Conservation (phyloP, 2,797 vertebrate genomes). For the Dendrocincla fuliginosa region DNA sequence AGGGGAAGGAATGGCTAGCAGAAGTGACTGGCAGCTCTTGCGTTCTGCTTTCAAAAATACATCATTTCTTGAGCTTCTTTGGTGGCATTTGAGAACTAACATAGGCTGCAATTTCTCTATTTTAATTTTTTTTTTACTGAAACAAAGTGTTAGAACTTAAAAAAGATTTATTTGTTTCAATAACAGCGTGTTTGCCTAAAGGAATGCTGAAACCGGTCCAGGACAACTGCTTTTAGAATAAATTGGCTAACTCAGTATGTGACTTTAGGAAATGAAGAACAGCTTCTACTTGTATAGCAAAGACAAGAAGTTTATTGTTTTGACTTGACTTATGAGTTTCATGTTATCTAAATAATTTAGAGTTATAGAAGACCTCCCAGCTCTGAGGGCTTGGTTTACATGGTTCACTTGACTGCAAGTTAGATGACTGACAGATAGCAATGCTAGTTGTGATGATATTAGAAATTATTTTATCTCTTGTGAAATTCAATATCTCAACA, state of each 20-base stretch:
- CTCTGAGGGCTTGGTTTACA: neutral
- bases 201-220: slow-evolving; percentile 15
- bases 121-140: neutral
- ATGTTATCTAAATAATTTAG: neutral
- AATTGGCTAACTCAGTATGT: neutral
- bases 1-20: neutral
- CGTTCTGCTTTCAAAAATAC: neutral
- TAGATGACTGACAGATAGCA: neutral
- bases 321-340: neutral
- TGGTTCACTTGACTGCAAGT: neutral
- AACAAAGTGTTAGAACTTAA: neutral
- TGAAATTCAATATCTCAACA: neutral
- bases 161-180: slow-evolving; percentile 35
- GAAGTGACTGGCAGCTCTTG: neutral
- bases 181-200: neutral
- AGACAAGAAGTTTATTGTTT: neutral
- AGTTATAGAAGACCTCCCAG: neutral
- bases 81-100: neutral
- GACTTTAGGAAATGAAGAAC: neutral
- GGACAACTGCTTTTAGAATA: neutral
- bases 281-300: slow-evolving; percentile 3
- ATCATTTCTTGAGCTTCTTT: neutral
- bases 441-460: neutral
- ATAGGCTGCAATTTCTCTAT: neutral
- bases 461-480: neutral